phyloP scores from a whole-genome alignment of 2,113 vertebrate genomes.

The Macrotis lagotis region DNA sequence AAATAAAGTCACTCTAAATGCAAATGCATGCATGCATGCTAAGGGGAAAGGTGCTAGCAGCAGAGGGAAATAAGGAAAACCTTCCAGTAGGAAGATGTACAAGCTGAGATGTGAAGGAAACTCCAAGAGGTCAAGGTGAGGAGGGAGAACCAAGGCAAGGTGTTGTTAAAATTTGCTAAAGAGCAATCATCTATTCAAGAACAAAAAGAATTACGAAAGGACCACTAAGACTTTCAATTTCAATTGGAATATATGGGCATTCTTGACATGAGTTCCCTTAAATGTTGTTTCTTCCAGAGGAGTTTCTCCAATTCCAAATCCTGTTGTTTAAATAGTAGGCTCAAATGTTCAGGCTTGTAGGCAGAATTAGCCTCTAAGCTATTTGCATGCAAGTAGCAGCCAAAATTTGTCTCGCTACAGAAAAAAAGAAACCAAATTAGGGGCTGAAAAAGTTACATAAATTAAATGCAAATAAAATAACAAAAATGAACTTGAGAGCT shows the following conservation, averaged over 20 bases:
- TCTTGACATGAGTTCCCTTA: conserved; percentile 1
- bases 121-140: too few species aligned
- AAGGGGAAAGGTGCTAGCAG: neutral
- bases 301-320: conserved; percentile 10
- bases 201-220: neutral
- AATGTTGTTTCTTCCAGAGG: conserved; percentile 6
- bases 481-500: neutral
- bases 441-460: neutral
- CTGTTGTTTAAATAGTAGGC: neutral
- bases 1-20: neutral
- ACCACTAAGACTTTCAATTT: neutral
- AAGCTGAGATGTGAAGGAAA: too few species aligned
- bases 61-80: neutral
- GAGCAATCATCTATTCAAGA: neutral
- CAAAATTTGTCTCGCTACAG: neutral
- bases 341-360: neutral
- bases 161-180: neutral
- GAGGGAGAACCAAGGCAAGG: neutral
- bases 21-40: neutral
- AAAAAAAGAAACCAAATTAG: neutral
- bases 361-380: too few species aligned
- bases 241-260: neutral
- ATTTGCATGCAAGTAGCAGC: neutral
- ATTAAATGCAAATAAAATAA: neutral
- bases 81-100: neutral